Evolutionary conservation across 2,113 vertebrate genomes (phyloP), one percentile per base, ranked within the genome.

Genomic region (Arizona elegans): DNA sequence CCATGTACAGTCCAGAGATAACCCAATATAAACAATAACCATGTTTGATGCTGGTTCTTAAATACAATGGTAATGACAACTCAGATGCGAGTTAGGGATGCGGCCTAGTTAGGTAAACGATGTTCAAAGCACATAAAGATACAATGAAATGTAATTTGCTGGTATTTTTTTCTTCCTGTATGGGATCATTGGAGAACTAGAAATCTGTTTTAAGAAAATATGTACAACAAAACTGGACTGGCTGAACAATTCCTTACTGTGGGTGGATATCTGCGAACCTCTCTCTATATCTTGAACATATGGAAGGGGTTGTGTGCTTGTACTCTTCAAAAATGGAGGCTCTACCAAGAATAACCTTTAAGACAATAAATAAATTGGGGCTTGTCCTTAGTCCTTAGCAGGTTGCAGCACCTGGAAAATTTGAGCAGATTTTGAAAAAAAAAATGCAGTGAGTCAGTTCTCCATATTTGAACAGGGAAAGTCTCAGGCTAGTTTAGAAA

Each of bases 111-210:
- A 93, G 92, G 6, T 47, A 90, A 59, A 95, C 0, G 8, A 8
- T 94, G 90, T 94, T 85, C 95, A 93, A 86, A 94, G 53, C 90
- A 88, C 87, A 70, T 95, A 87, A 96, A 97, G 95, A 62, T 92
- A 91, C 53, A 59, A 86, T 93, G 88, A 38, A 92, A 92, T 56
- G 5, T 85, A 85, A 91, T 86, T 86, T 56, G 43, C 29, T 47
- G 24, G 52, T 33, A 29, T 47, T 47, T 21, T 26, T 86, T 26
- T 86, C 5, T 56, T 13, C 53, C n/a, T 38, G 15, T 53, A 58
- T 56, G 56, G 55, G 65, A 26, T 81, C 52, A 81, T 92, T 29
- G 93, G 53, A 70, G 0, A 43, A 52, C n/a, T 90, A 23, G 54
- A 54, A 65, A 29, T 92, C 29, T 88, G 5, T 70, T 92, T 75